Conservation (phyloP, 2,888 invertebrate species). For the Watsonalla cultraria region DNA sequence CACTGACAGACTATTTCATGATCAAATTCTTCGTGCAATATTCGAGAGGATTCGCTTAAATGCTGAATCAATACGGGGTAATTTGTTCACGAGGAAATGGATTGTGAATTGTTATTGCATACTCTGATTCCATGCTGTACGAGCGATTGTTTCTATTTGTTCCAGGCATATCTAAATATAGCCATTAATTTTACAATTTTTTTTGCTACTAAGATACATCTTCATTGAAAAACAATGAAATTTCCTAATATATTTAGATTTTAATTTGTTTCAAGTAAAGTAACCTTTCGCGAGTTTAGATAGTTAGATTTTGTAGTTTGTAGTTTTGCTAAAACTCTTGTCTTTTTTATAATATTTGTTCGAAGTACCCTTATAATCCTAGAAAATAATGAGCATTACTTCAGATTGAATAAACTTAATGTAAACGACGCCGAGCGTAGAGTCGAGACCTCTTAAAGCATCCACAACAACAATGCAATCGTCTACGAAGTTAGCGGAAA, state of each 20-base stretch:
- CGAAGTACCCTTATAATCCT: too few relatives aligned
- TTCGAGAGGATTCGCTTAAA: conserved; percentile 17
- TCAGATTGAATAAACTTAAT: too few relatives aligned
- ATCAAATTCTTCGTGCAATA: background rate
- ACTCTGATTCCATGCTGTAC: conserved; percentile 24
- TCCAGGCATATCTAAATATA: background rate
- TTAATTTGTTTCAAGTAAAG: conserved; percentile 16
- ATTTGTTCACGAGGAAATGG: conserved; percentile 37
- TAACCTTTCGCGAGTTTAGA: conserved; percentile 4
- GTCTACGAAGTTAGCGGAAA: conserved; percentile 39
- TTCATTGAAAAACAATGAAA: background rate
- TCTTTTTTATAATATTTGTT: too few relatives aligned
- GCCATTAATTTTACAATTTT: background rate
- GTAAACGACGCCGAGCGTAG: conserved; percentile 5
- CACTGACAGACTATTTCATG: background rate
- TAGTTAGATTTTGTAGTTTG: background rate
- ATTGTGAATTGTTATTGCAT: conserved; percentile 46
- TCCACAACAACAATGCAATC: conserved; percentile 28
- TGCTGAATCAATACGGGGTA: conserved; percentile 30
- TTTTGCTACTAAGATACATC: background rate
- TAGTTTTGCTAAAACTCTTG: too few relatives aligned
- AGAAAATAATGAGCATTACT: too few relatives aligned
- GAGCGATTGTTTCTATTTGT: conserved; percentile 15
- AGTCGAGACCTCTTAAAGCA: conserved; percentile 10
- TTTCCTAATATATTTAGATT: background rate